phyloP scores from a whole-genome alignment of 2,888 invertebrate species.

The Crematogaster levior region DNA sequence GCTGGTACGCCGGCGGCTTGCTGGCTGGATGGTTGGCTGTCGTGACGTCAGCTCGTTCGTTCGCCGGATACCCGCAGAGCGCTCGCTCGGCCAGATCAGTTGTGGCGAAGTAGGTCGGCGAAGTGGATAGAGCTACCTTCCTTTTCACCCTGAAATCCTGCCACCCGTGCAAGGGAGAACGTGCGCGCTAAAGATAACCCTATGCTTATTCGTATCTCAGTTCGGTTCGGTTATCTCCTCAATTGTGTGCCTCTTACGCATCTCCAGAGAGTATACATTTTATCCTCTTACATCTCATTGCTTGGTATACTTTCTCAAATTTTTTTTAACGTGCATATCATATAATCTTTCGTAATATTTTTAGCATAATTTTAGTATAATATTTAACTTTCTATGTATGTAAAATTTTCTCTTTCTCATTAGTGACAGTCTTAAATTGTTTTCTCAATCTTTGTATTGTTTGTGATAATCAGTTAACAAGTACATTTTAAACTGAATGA shows the following conservation, averaged over 20 bases:
- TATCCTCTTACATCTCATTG: not conserved
- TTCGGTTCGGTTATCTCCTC: not conserved
- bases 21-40: slow-evolving; percentile 71
- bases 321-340: not conserved
- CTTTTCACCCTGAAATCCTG: slow-evolving; percentile 65
- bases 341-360: not conserved
- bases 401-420: not conserved
- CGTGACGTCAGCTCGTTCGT: slow-evolving; percentile 74
- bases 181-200: not conserved
- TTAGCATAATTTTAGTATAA: not conserved
- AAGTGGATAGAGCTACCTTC: slow-evolving; percentile 69
- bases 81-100: slow-evolving; percentile 65
- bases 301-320: not conserved
- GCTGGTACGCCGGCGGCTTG: slow-evolving; percentile 72
- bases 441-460: not conserved
- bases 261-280: not conserved
- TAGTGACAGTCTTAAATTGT: not conserved
- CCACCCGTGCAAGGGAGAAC: slow-evolving; percentile 13
- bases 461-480: not conserved
- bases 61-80: slow-evolving; percentile 73
- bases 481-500: not conserved
- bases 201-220: not conserved
- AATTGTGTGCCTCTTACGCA: not conserved
- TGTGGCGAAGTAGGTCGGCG: slow-evolving; percentile 74
- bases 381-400: not conserved